Evolutionary conservation across 2,888 invertebrate species (phyloP), one percentile per base, ranked within the genome.

Genomic region (Raillietiella orientalis): DNA sequence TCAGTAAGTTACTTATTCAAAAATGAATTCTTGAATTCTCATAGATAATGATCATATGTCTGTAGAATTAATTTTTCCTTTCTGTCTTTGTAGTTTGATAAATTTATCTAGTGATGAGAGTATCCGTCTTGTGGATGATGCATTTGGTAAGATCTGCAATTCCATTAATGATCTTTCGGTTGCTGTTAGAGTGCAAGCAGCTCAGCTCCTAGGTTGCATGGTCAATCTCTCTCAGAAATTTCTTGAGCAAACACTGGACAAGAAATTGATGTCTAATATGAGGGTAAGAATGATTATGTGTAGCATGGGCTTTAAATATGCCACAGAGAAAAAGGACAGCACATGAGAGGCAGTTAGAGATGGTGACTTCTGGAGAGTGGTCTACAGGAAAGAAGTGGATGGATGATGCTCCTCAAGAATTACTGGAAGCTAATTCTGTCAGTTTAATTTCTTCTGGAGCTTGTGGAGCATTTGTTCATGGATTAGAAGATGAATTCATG

Each of bases 401-500:
- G 16, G 70, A 79, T 40, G 74, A 75, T 48, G 63, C 65, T 2
- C 71, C 72, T 0, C 58, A 62, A 35, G 71, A 71, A 41, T 47
- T 56, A 14, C 41, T 70, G 8, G 61, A 74, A 45, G 66, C 70
- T 29, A 65, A 66, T 10, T 58, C 56, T 28, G 59, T 71, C 10
- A 66, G 58, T 26, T 53, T 87, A 35, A 72, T 84, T 49, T 69
- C 67, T 13, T 75, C 75, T 35, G 90, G 90, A 1, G 79, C 93
- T 1, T 93, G 90, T 46, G 93, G 93, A 0, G 93, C 93, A 25
- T 75, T 93, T 47, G 84, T 96, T 32, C 87, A 93, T 45, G 93
- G 90, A 0, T 55, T 96, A 17, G 93, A 96, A 52, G 96, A 96
- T 50, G 93, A 96, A 51, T 87, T 70, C 46, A 55, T 84, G 46